Evolutionary conservation across 1,140 invertebrate genomes (phyloP).

Genomic region (Trigoniulus corallinus): DNA sequence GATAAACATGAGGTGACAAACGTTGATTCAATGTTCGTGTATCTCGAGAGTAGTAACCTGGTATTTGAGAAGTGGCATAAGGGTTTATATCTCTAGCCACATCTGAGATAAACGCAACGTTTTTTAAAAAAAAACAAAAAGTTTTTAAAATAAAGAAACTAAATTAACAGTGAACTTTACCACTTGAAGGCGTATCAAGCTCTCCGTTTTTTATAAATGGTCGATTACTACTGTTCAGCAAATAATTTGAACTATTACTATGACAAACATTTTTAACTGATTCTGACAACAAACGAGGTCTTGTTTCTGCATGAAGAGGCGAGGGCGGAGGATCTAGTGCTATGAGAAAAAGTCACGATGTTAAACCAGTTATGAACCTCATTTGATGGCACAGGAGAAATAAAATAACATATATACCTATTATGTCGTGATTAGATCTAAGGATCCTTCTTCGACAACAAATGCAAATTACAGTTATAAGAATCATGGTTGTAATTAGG

Average conservation of each 20-base stretch:
- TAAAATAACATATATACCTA: neutral
- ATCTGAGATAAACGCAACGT: neutral
- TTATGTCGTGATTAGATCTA: too few relatives aligned
- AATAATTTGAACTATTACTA: neutral
- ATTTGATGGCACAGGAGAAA: neutral
- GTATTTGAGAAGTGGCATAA: conserved; percentile 2
- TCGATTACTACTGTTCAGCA: neutral
- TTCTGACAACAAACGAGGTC: neutral
- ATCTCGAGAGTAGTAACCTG: neutral
- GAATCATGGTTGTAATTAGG: neutral
- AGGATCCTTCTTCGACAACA: neutral
- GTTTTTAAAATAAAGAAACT: neutral
- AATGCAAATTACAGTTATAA: neutral
- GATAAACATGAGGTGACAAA: neutral
- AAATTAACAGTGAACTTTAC: neutral
- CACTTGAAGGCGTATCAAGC: neutral
- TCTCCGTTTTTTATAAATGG: neutral
- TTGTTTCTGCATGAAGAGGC: neutral
- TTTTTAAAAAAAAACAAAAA: neutral
- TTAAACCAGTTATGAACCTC: neutral
- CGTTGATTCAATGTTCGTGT: neutral
- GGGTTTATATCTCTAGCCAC: neutral
- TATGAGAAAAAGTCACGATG: neutral
- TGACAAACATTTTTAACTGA: neutral
- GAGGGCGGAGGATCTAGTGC: too few relatives aligned